Conservation (phyloP, 35 echinoderm and acorn worm genomes). For the Nesometra sesokonis region DNA sequence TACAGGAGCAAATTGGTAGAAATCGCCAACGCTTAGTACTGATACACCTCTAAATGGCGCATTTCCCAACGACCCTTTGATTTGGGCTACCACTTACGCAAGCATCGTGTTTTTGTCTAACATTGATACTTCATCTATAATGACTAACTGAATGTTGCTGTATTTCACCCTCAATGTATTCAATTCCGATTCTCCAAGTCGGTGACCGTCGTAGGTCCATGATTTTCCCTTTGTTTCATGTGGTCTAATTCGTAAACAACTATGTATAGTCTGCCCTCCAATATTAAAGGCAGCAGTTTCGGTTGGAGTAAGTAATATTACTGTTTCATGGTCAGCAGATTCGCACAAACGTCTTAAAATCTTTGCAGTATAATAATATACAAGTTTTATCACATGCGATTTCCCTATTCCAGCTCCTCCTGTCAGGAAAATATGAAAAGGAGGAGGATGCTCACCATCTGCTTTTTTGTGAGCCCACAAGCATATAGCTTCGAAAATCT, state of each 20-base stretch:
- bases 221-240: background rate
- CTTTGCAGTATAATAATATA: background rate
- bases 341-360: background rate
- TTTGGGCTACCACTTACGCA: slow-evolving; percentile 11
- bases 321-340: slow-evolving; percentile 22
- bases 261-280: slow-evolving; percentile 13
- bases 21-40: slow-evolving; percentile 20
- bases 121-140: slow-evolving; percentile 31
- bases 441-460: background rate
- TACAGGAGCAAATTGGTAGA: slow-evolving; percentile 10
- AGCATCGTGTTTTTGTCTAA: slow-evolving; percentile 1
- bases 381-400: slow-evolving; percentile 30
- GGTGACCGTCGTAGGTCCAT: too few relatives aligned
- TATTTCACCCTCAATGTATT: slow-evolving; percentile 2
- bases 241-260: background rate
- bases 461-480: background rate
- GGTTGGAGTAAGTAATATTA: slow-evolving; percentile 50
- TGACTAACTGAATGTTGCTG: background rate
- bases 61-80: background rate
- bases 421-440: slow-evolving; percentile 33
- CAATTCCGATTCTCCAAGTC: background rate
- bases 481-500: background rate
- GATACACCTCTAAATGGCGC: background rate
- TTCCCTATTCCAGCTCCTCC: slow-evolving; percentile 29
- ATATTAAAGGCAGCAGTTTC: slow-evolving; percentile 65